phyloP scores from a whole-genome alignment of 2,113 vertebrate genomes.

The Onychostruthus taczanowskii region DNA sequence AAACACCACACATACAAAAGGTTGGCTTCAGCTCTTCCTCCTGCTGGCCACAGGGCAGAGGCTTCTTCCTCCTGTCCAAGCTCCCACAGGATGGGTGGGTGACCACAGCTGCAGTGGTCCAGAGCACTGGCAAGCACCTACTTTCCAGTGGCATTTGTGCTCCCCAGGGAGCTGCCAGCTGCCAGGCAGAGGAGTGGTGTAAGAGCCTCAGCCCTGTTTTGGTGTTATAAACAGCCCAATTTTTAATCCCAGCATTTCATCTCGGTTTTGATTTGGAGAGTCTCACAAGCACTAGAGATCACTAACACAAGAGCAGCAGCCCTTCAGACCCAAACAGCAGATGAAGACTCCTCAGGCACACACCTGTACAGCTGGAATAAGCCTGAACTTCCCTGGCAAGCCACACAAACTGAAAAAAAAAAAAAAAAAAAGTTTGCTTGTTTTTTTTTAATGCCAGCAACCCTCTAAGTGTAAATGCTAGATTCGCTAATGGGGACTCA shows the following conservation, averaged over 20 bases:
- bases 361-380: not conserved
- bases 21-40: not conserved
- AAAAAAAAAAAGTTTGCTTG: no score
- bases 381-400: not conserved
- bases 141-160: not conserved
- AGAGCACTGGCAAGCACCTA: not conserved
- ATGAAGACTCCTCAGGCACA: not conserved
- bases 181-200: not conserved
- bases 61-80: not conserved
- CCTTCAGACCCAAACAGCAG: not conserved
- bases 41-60: not conserved
- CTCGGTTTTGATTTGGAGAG: not conserved
- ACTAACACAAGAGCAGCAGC: not conserved
- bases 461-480: not conserved
- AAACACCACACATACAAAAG: not conserved
- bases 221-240: not conserved
- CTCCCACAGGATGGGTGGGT: accelerated
- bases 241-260: not conserved
- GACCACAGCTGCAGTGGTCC: not conserved
- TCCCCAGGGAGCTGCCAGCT: not conserved
- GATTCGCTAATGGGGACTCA: not conserved
- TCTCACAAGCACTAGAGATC: accelerated
- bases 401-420: not conserved
- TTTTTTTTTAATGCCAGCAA: not conserved
- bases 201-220: not conserved